Evolutionary conservation across 2,888 invertebrate species (phyloP).

Genomic region (Drosophila pseudotalamancana): DNA sequence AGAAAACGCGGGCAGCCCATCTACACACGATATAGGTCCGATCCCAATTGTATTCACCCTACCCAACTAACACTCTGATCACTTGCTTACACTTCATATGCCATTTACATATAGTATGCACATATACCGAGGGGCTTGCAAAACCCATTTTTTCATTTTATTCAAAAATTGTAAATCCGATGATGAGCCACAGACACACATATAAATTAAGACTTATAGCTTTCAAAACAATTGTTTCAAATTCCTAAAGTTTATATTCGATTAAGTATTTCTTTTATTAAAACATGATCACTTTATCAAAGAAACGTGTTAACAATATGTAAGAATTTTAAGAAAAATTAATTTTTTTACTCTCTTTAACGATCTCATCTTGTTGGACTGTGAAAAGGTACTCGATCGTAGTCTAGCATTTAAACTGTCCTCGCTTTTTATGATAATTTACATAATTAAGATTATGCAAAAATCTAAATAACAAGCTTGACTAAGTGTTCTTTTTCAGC

Average conservation of each 20-base stretch:
- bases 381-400: slow-evolving; percentile 9
- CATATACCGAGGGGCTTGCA: slow-evolving; percentile 19
- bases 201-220: not conserved
- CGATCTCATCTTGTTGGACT: slow-evolving; percentile 11
- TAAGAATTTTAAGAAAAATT: not conserved
- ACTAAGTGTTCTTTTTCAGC: not conserved
- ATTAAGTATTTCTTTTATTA: too few species aligned
- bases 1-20: slow-evolving; percentile 15
- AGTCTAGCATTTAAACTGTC: not conserved
- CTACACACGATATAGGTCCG: not conserved
- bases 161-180: not conserved
- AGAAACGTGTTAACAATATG: too few species aligned
- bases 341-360: not conserved
- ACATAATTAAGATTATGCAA: slow-evolving; percentile 2
- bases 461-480: not conserved
- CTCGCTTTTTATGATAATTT: slow-evolving; percentile 6
- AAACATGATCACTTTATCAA: too few species aligned
- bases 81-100: slow-evolving; percentile 20
- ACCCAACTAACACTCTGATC: slow-evolving; percentile 34
- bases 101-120: slow-evolving; percentile 5
- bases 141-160: slow-evolving; percentile 2
- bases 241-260: too few species aligned
- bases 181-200: too few species aligned
- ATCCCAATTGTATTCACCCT: slow-evolving; percentile 32
- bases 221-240: too few species aligned